Percentiles rank a stretch among this genome's conserved stretches.
These are phyloP conservation scores for Ophthalmolycus amberensis DNA, from an alignment of 2,113 vertebrate genomes.

Conservation along the genomic window DNA sequence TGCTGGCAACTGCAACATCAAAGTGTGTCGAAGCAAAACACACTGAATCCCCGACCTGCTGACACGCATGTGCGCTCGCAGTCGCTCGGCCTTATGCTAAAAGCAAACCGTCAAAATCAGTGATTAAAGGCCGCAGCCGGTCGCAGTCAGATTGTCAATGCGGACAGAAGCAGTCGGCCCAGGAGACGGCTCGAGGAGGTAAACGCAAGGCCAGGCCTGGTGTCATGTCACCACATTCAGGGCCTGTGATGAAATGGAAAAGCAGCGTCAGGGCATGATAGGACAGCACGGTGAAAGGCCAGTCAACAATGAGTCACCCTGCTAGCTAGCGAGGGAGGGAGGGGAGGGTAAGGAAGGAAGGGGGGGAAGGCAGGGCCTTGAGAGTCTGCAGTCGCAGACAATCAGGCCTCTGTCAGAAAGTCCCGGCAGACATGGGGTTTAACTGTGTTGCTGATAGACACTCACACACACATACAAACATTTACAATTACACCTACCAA, in stretches of 20 bases:
- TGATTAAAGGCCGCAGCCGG: constrained; percentile 5
- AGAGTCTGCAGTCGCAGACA: constrained; percentile 52
- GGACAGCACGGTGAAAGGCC: constrained; percentile 72
- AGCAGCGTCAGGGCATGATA: constrained; percentile 74
- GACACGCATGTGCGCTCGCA: neutral
- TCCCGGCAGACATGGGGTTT: constrained; percentile 55
- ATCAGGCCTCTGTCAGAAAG: constrained; percentile 66
- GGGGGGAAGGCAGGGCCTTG: constrained; percentile 54
- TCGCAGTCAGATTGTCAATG: neutral
- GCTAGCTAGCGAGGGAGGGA: constrained; percentile 62
- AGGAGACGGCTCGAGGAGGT: constrained; percentile 23
- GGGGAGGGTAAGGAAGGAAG: constrained; percentile 58
- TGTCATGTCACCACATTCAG: constrained; percentile 67
- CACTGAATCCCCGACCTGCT: neutral
- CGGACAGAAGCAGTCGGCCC: constrained; percentile 23
- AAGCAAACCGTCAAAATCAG: neutral
- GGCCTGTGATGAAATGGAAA: constrained; percentile 80
- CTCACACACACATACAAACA: neutral
- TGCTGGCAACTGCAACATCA: neutral
- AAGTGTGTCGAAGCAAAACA: neutral
- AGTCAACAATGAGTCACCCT: constrained; percentile 85
- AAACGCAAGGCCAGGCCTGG: constrained; percentile 46
- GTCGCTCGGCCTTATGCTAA: neutral
- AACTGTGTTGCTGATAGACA: constrained; percentile 31
- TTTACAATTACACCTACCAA: constrained; percentile 27